phyloP scores from a whole-genome alignment of 2,113 vertebrate genomes.

The Penelope pileata region DNA sequence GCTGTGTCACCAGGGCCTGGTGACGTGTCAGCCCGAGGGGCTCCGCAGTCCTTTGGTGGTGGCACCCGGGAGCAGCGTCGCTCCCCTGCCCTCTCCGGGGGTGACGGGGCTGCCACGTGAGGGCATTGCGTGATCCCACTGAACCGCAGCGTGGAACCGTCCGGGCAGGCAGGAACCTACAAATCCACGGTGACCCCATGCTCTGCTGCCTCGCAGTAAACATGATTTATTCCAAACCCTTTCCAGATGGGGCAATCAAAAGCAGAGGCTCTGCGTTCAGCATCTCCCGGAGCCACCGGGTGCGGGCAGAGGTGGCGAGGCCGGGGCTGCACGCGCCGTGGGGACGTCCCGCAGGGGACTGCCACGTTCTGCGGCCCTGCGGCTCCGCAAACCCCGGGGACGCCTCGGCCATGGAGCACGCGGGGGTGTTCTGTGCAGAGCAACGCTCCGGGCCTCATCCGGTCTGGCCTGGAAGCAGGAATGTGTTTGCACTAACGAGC shows the following conservation, averaged over 20 bases:
- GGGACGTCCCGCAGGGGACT: background rate
- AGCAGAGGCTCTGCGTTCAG: conserved; percentile 44
- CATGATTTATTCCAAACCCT: conserved; percentile 69
- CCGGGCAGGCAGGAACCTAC: conserved; percentile 66
- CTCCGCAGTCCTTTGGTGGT: too few relatives aligned
- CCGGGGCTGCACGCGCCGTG: background rate
- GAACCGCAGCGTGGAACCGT: conserved; percentile 61
- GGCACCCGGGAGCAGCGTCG: too few relatives aligned
- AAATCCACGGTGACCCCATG: conserved; percentile 66
- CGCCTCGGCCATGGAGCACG: background rate
- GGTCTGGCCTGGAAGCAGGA: background rate
- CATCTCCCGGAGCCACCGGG: conserved; percentile 4
- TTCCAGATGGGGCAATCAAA: conserved; percentile 73
- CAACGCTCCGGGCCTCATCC: fast-evolving
- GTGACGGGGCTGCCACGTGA: background rate
- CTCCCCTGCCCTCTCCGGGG: too few relatives aligned
- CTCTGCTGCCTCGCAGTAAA: conserved; percentile 62
- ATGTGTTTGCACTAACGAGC: fast-evolving
- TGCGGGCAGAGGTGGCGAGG: background rate
- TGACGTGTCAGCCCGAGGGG: too few relatives aligned
- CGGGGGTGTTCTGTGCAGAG: background rate
- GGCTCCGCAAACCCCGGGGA: too few relatives aligned
- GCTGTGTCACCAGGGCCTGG: too few relatives aligned
- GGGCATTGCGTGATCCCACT: conserved; percentile 55
- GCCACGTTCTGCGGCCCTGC: too few relatives aligned